Conservation (phyloP, 2,797 vertebrate species). For the Macrochelys suwanniensis region DNA sequence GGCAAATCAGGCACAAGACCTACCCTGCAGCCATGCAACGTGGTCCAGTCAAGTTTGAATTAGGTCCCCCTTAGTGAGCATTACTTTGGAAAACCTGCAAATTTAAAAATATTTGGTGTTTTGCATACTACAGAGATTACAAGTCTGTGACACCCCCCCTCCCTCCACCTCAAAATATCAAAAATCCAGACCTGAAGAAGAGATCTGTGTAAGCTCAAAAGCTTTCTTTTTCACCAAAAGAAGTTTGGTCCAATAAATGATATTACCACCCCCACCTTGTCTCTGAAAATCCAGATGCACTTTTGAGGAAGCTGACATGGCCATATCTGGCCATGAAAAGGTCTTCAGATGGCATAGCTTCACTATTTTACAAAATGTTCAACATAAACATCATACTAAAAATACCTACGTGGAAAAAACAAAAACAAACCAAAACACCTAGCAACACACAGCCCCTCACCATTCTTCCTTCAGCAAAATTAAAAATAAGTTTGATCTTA, state of each 20-base stretch:
- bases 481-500: slow-evolving; percentile 58
- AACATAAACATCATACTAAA: not conserved
- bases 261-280: not conserved
- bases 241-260: not conserved
- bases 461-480: slow-evolving; percentile 45
- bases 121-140: not conserved
- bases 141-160: not conserved
- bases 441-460: not conserved
- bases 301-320: not conserved
- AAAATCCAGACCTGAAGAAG: not conserved
- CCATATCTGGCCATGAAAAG: not conserved
- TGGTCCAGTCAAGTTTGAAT: not conserved
- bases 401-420: not conserved
- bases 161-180: not conserved
- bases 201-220: not conserved
- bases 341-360: not conserved
- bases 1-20: not conserved
- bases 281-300: not conserved
- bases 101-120: not conserved
- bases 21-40: not conserved
- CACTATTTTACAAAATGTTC: not conserved
- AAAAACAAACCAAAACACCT: not conserved
- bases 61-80: not conserved
- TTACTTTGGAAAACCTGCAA: not conserved
- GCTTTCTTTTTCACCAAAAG: not conserved